phyloP scores from a whole-genome alignment of 2,113 vertebrate species.

The Halcyon senegalensis region DNA sequence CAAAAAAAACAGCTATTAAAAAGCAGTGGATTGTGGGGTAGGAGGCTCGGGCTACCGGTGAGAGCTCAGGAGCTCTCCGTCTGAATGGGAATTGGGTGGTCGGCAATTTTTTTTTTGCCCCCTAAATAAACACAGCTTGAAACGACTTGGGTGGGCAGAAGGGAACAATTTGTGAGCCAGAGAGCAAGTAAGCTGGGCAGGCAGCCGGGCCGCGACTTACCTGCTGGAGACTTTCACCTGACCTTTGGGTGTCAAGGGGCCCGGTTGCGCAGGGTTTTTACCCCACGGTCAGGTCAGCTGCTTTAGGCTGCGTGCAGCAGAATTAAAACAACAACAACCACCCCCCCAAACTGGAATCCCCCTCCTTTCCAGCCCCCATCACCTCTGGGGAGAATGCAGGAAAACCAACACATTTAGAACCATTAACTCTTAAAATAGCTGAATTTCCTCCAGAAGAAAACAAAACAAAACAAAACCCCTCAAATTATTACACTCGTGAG shows the following conservation, averaged over 20 bases:
- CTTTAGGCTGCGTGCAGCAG: not conserved
- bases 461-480: not conserved
- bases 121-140: conserved; percentile 63
- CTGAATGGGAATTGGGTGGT: conserved; percentile 21
- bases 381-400: conserved; percentile 70
- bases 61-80: not conserved
- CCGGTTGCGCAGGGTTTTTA: not conserved
- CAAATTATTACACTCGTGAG: conserved; percentile 31
- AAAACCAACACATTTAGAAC: conserved; percentile 70
- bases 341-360: not conserved
- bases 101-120: not conserved
- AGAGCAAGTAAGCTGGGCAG: not conserved
- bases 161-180: conserved; percentile 52
- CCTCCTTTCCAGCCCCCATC: conserved; percentile 1
- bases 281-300: not conserved
- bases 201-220: not conserved
- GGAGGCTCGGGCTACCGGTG: not conserved
- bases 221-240: conserved; percentile 48
- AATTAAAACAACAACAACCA: conserved; percentile 21
- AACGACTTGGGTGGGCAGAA: conserved; percentile 75
- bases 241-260: conserved; percentile 46
- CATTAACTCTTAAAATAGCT: conserved; percentile 67
- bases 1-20: not conserved
- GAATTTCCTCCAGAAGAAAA: conserved; percentile 53
- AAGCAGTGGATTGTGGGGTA: not conserved